phyloP scores from a whole-genome alignment of 2,888 invertebrate genomes.

The Pseudococcus jackbeardsleyi region DNA sequence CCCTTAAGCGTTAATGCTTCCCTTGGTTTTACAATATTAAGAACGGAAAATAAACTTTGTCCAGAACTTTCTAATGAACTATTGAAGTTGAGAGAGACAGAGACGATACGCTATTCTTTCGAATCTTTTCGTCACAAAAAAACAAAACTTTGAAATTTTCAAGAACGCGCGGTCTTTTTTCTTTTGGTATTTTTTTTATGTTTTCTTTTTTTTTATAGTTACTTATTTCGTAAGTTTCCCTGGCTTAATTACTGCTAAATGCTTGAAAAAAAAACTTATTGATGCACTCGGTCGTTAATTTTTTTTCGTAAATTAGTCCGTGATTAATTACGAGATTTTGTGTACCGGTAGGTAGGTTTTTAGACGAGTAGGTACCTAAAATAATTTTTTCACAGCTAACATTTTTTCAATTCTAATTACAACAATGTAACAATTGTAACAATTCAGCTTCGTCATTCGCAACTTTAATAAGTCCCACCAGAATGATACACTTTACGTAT shows the following conservation, averaged over 20 bases:
- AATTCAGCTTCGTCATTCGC: conserved; percentile 32
- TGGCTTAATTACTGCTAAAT: neutral
- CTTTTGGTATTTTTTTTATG: neutral
- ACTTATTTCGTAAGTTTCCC: conserved; percentile 6
- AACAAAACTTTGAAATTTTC: conserved; percentile 3
- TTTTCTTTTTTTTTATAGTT: neutral
- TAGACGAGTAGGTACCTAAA: neutral
- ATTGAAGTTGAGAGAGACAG: neutral
- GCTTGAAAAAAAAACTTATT: neutral
- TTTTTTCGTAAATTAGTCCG: neutral
- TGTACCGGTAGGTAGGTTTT: neutral
- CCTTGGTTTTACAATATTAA: conserved; percentile 37
- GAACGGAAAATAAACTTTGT: conserved; percentile 39
- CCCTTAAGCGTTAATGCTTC: conserved; percentile 14
- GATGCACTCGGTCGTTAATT: neutral
- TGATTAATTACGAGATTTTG: neutral
- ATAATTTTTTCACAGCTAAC: neutral
- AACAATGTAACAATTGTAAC: conserved; percentile 1
- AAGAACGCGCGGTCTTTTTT: neutral
- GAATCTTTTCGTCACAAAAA: neutral
- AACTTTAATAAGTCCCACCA: conserved; percentile 33
- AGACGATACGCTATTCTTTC: neutral
- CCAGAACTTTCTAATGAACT: conserved; percentile 47
- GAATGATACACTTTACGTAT: neutral
- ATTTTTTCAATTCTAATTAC: conserved; percentile 19